Conservation (phyloP, 2,797 vertebrate species). For the Naso thynnoides region DNA sequence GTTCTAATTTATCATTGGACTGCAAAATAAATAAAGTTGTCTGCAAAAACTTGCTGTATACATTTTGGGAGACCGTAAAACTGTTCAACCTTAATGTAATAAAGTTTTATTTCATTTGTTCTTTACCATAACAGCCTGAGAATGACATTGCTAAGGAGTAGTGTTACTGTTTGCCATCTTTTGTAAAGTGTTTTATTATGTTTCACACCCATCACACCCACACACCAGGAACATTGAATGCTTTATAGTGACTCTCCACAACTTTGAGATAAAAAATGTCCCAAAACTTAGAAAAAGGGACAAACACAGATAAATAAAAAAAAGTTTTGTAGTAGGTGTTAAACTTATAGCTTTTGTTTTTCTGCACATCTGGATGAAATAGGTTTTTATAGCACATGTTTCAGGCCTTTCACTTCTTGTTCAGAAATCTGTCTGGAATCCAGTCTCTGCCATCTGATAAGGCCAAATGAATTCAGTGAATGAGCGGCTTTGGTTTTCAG, state of each 20-base stretch:
- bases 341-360: constrained; percentile 8
- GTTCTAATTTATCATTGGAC: no score
- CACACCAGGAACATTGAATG: background rate
- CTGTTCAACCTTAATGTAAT: no score
- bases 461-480: constrained; percentile 1
- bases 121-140: no score
- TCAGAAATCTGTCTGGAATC: constrained; percentile 5
- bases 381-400: background rate
- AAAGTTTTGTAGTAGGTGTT: constrained; percentile 1
- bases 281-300: background rate
- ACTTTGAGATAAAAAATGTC: no score
- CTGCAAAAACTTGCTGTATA: background rate
- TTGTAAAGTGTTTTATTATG: background rate
- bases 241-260: background rate
- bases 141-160: no score
- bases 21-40: no score
- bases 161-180: no score
- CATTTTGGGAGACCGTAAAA: background rate
- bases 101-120: background rate
- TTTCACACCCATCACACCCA: background rate
- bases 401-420: constrained; percentile 2
- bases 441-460: constrained; percentile 4
- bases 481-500: background rate
- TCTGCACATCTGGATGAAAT: constrained; percentile 13
- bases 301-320: background rate